Percentiles rank a stretch among this genome's conserved stretches.
Conservation (phyloP, 2,797 vertebrate genomes). For the Eremophila alpestris region DNA sequence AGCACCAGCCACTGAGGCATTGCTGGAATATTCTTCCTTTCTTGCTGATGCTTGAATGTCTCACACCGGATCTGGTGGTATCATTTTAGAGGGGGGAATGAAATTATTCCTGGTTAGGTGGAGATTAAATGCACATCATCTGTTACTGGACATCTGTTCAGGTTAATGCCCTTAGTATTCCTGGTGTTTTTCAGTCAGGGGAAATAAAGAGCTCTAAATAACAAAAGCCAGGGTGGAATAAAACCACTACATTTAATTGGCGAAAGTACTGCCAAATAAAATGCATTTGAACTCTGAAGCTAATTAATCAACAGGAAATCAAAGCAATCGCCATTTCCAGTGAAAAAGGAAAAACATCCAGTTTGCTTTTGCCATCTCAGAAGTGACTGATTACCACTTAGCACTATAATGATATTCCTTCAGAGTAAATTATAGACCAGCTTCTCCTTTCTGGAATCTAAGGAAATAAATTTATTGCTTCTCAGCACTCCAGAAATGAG, state of each 20-base stretch:
- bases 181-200: not conserved
- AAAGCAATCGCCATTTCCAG: not conserved
- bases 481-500: constrained; percentile 34
- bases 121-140: constrained; percentile 42
- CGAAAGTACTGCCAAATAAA: not conserved
- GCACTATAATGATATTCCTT: constrained; percentile 45
- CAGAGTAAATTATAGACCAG: constrained; percentile 61
- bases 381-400: constrained; percentile 47
- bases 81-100: constrained; percentile 9
- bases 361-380: not conserved
- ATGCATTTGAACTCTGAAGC: not conserved
- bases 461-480: constrained; percentile 42
- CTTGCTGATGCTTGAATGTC: not conserved
- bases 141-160: constrained; percentile 49
- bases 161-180: constrained; percentile 16
- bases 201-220: constrained; percentile 33
- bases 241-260: not conserved
- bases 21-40: constrained; percentile 27
- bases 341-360: constrained; percentile 35
- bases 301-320: constrained; percentile 36
- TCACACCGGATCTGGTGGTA: constrained; percentile 16
- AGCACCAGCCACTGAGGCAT: not conserved
- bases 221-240: not conserved
- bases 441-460: constrained; percentile 20
- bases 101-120: constrained; percentile 16